A percentile compares a stretch with the other conserved stretches of the same genome.
These are phyloP conservation scores for Hypselothyrea guttata DNA, from an alignment of 2,888 invertebrate species.

Conservation along the genomic window DNA sequence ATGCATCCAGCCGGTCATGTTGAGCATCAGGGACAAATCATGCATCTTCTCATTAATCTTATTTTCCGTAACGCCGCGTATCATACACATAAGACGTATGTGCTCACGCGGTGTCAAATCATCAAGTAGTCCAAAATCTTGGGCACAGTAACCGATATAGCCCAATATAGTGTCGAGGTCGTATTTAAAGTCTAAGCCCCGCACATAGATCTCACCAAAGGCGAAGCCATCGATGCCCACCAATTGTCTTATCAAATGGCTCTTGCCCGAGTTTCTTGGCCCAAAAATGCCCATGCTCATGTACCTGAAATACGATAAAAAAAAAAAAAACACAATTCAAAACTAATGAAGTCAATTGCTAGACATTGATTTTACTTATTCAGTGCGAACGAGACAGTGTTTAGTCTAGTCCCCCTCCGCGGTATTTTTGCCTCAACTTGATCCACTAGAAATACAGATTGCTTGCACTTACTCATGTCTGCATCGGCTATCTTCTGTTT, in stretches of 20 bases:
- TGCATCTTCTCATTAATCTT: conserved; percentile 75
- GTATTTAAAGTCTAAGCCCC: conserved; percentile 83
- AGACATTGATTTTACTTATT: conserved; percentile 68
- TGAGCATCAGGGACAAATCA: conserved; percentile 83
- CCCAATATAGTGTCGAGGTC: conserved; percentile 84
- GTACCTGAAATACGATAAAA: too few relatives aligned
- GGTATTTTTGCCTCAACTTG: conserved; percentile 71
- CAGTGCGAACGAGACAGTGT: conserved; percentile 74
- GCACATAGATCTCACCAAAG: conserved; percentile 87
- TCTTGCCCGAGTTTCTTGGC: conserved; percentile 92
- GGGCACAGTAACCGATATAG: conserved; percentile 86
- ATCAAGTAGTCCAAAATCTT: conserved; percentile 86
- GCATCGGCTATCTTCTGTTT: conserved; percentile 83
- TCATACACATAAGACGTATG: conserved; percentile 85
- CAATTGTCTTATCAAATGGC: conserved; percentile 92
- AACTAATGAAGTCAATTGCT: too few relatives aligned
- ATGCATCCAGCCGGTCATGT: conserved; percentile 85
- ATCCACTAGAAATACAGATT: conserved; percentile 83
- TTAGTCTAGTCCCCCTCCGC: conserved; percentile 34
- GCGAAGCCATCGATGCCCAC: conserved; percentile 89
- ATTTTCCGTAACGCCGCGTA: conserved; percentile 84
- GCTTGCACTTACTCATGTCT: conserved; percentile 79
- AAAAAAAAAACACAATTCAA: too few relatives aligned
- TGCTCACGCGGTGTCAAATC: conserved; percentile 87
- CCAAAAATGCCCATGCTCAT: conserved; percentile 91